Evolutionary conservation across 2,888 invertebrate species (phyloP).

Genomic region (Aromia moschata): DNA sequence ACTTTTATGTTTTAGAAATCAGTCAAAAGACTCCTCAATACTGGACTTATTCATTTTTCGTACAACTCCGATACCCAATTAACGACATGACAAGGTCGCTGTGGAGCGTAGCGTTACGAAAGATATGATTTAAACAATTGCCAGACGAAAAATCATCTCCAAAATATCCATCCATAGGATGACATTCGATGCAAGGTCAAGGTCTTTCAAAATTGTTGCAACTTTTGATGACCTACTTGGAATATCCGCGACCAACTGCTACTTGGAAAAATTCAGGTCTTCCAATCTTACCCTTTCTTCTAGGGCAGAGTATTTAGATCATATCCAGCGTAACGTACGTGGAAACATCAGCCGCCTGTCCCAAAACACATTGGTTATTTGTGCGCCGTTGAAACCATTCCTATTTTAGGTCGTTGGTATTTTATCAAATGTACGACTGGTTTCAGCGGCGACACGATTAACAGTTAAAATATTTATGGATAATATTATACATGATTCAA

Average conservation of each 20-base stretch:
- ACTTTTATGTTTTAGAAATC: constrained; percentile 40
- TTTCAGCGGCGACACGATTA: constrained; percentile 22
- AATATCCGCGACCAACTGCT: too few species aligned
- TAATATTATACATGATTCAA: constrained; percentile 50
- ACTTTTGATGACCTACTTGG: too few species aligned
- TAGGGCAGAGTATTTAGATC: too few species aligned
- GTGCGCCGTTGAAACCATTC: constrained; percentile 20
- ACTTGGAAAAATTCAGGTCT: too few species aligned
- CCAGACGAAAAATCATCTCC: too few species aligned
- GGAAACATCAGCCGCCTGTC: too few species aligned
- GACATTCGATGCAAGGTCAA: too few species aligned
- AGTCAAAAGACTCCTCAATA: constrained; percentile 37
- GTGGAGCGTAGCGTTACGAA: constrained; percentile 5
- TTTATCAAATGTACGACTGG: constrained; percentile 13
- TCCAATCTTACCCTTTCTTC: too few species aligned
- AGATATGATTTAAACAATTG: too few species aligned
- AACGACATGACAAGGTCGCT: constrained; percentile 10
- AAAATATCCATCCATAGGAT: too few species aligned
- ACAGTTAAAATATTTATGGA: constrained; percentile 27
- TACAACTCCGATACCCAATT: constrained; percentile 14
- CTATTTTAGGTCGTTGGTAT: constrained; percentile 3
- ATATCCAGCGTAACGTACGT: too few species aligned
- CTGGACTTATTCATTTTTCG: constrained; percentile 39
- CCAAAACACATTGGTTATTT: constrained; percentile 18
- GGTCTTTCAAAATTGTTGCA: too few species aligned